A percentile compares a stretch with the other conserved stretches of the same genome.
These are phyloP conservation scores for Rhyacophila evoluta DNA, from an alignment of 2,888 invertebrate species.

Conservation along the genomic window DNA sequence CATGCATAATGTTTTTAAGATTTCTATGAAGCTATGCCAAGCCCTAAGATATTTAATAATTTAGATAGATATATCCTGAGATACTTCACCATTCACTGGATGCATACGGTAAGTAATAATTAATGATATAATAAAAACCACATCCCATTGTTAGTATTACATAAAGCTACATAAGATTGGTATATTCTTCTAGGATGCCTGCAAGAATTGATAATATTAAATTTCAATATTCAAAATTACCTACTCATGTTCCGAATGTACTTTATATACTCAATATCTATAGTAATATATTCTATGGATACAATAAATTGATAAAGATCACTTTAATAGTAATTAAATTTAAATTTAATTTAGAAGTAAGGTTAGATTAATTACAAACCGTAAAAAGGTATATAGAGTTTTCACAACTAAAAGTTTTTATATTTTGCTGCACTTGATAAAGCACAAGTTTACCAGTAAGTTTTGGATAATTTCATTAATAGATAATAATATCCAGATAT, in stretches of 20 bases:
- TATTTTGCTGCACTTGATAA: too few relatives aligned
- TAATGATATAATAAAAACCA: slow-evolving; percentile 35
- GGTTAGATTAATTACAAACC: too few relatives aligned
- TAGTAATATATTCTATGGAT: neutral
- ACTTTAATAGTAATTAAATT: too few relatives aligned
- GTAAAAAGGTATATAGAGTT: too few relatives aligned
- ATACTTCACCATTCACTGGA: slow-evolving; percentile 40
- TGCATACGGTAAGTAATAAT: slow-evolving; percentile 39
- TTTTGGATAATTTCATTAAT: too few relatives aligned
- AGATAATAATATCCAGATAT: too few relatives aligned
- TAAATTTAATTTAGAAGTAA: too few relatives aligned
- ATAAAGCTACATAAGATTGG: slow-evolving; percentile 30
- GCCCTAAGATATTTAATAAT: neutral
- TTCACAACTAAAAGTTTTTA: too few relatives aligned
- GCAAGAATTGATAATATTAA: too few relatives aligned
- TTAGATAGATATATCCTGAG: slow-evolving; percentile 31
- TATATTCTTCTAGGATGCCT: slow-evolving; percentile 33
- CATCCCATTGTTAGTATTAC: slow-evolving; percentile 52
- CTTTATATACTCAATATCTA: neutral
- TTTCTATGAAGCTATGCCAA: neutral
- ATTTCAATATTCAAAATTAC: neutral
- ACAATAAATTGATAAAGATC: too few relatives aligned
- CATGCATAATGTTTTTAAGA: too few relatives aligned
- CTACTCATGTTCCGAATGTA: neutral
- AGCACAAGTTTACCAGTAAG: too few relatives aligned